Conservation (phyloP, 2,113 vertebrate genomes). For the Miniopterus natalensis region DNA sequence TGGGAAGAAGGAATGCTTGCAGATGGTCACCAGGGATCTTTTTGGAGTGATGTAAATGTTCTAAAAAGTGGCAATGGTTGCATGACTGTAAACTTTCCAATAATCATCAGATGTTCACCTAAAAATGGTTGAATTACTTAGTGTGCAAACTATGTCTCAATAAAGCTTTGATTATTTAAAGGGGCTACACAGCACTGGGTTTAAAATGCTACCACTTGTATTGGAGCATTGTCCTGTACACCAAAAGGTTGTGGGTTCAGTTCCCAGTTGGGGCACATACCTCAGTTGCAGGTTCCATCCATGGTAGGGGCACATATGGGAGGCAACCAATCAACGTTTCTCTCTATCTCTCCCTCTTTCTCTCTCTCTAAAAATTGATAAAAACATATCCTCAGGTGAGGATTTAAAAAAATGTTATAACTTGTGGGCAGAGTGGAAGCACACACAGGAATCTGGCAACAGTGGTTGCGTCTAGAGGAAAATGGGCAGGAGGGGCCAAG, state of each 20-base stretch:
- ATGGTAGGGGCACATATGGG: not conserved
- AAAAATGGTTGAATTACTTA: not conserved
- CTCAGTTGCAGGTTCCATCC: not conserved
- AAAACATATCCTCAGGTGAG: not conserved
- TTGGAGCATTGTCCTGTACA: not conserved
- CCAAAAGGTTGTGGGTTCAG: not conserved
- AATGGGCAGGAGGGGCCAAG: rapidly evolving
- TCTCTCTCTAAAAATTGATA: not conserved
- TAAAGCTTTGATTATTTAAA: not conserved
- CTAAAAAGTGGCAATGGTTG: not conserved
- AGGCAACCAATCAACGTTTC: not conserved
- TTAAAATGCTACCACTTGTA: not conserved
- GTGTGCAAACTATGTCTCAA: not conserved
- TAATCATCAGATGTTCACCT: not conserved
- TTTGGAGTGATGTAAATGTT: not conserved
- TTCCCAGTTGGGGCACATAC: too few species aligned
- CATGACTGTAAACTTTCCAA: not conserved
- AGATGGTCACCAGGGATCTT: constrained; percentile 2
- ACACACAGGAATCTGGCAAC: not conserved
- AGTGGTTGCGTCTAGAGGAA: not conserved
- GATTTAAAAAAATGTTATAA: not conserved
- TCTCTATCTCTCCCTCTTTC: not conserved
- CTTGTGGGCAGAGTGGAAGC: not conserved
- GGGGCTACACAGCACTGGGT: not conserved
- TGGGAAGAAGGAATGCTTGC: not conserved